Evolutionary conservation across 2,113 vertebrate genomes (phyloP), one percentile per base, ranked within the genome.

Genomic region (Thunnus thynnus): DNA sequence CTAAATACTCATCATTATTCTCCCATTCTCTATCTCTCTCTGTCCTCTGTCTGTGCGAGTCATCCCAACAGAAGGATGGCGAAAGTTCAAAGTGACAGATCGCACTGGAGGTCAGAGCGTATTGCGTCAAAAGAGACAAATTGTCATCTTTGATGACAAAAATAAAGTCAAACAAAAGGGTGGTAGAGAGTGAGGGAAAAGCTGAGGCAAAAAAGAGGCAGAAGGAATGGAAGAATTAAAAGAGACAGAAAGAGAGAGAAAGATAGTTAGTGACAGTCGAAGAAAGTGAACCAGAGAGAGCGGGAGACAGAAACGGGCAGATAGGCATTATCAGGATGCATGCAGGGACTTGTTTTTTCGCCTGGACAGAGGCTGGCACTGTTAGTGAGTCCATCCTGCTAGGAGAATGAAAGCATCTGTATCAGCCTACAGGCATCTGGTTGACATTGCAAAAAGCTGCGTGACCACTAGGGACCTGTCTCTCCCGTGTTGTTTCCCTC

Each of bases 381-480:
- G 65, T 81, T 27, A 60, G 56, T 10, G 80, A 80, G 83, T 78
- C 72, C 69, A 14, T 83, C 81, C 84, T 76, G 86, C 64, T 62
- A 6, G 25, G 72, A 79, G 89, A 84, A 78, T 77, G 66, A 87
- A 86, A 86, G 85, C 86, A 61, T 86, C 85, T 81, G 85, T 83
- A 82, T 84, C 72, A 83, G 90, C 72, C 89, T 87, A 77, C 72
- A 76, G 85, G 87, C 87, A 78, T 83, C 78, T 86, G 78, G 85
- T 91, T 89, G 90, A 92, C 85, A 0, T 82, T 80, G 85, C 81
- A 88, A 72, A 90, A 88, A 86, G 65, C 78, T 66, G 50, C 63
- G 17, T 41, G 85, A 81, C 83, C 92, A 76, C 86, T 1, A 46
- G 89, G 87, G 91, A 85, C 87, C 65, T 60, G 77, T 78, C 77